Base-by-base conservation (phyloP, 53 echinoderm and acorn worm genomes). In the Arbacia lixula region DNA sequence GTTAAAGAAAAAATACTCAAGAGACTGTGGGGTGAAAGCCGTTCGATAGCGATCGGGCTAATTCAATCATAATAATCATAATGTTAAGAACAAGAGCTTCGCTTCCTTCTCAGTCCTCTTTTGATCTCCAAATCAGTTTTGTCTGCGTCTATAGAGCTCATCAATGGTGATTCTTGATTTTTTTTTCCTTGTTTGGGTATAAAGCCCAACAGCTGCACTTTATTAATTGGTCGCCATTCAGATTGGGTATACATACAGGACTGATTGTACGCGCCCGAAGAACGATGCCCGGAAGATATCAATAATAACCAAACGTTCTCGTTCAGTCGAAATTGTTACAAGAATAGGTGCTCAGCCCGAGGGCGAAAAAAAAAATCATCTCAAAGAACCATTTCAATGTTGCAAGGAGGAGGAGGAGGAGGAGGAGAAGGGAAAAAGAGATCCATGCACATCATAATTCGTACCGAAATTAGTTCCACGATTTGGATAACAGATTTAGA, bases 381-480 rank as follows among this genome's bases (percentile, higher is more conserved):
- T 42, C 12, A 42, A 42, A n/a, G 6, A 57, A n/a, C 69, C 40
- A 40, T 6, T 25, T 34, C 22, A 75, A 37, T 29, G 36, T 53
- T 53, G 53, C 53, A 77, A 77, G 32, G 73, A 73, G 53, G 43
- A 46, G 14, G 14, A 46, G 46, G n/a, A n/a, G n/a, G n/a, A n/a
- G n/a, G n/a, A 20, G 57, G 57, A 21, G 21, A 8, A 8, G 46
- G 14, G 21, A 56, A 56, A 20, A 17, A 56, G 10, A 20, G 12
- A 56, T 5, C 12, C 43, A 81, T 31, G 43, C 64, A 63, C 64
- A 49, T 81, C 62, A 81, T 81, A 81, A 81, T 81, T 81, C 81
- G 63, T 81, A 62, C 28, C 30, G 64, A 81, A 81, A 81, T 81
- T 81, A 81, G 81, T 46, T 63, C 63, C 17, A 63, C 64, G 81